phyloP scores from a whole-genome alignment of 2,113 vertebrate genomes.

The Penelope pileata region DNA sequence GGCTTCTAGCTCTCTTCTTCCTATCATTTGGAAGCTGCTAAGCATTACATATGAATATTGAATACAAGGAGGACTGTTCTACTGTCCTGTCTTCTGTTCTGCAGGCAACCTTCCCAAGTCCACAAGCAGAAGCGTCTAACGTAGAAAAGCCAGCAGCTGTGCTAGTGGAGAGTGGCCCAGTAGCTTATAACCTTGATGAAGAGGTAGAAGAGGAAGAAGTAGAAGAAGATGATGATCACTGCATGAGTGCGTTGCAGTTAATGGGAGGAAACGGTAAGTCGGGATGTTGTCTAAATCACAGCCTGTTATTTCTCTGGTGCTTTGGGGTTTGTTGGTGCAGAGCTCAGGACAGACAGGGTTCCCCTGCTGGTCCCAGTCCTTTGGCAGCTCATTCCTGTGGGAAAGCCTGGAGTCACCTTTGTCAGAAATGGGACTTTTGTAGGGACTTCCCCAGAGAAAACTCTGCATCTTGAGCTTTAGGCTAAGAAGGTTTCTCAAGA shows the following conservation, averaged over 20 bases:
- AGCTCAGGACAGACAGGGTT: neutral
- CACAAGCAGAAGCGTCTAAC: conserved; percentile 31
- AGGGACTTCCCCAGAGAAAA: neutral
- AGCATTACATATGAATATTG: neutral
- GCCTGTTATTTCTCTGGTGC: neutral
- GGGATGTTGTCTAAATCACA: neutral
- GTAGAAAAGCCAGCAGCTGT: conserved; percentile 48
- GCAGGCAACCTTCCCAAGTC: conserved; percentile 47
- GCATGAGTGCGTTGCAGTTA: conserved; percentile 91
- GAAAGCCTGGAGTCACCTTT: neutral
- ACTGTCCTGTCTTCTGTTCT: neutral
- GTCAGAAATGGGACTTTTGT: neutral
- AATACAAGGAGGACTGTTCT: neutral
- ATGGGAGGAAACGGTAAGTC: conserved; percentile 86
- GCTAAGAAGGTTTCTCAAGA: neutral
- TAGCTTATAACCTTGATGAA: conserved; percentile 84
- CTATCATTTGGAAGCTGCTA: neutral
- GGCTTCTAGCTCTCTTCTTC: neutral
- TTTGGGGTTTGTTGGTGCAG: neutral
- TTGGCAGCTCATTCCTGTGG: neutral
- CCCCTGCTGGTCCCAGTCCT: neutral
- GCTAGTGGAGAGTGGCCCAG: conserved; percentile 91
- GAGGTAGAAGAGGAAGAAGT: conserved; percentile 85
- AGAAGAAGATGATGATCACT: conserved; percentile 91
- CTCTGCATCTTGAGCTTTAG: neutral